phyloP scores from a whole-genome alignment of 37 sponge, comb jelly and placozoan species.

The Agelas oroides region DNA sequence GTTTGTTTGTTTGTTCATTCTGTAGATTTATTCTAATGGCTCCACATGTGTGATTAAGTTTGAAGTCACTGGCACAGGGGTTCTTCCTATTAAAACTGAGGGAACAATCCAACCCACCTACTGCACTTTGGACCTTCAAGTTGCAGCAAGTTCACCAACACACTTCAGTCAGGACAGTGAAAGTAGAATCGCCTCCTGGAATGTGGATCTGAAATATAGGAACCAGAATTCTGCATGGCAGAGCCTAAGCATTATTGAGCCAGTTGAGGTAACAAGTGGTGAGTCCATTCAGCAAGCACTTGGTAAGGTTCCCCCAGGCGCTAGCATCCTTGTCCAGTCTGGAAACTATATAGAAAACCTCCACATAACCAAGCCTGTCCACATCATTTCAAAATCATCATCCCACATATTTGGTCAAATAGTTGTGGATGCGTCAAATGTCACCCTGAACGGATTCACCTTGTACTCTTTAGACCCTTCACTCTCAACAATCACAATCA shows the following conservation, averaged over 20 bases:
- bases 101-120: no score
- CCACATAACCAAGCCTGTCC: conserved; percentile 39
- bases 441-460: conserved; percentile 40
- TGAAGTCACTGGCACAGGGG: no score
- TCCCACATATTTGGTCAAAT: conserved; percentile 20
- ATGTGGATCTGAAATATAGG: not conserved
- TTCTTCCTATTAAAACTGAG: no score
- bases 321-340: not conserved
- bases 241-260: not conserved
- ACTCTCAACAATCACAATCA: not conserved
- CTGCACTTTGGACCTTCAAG: not conserved
- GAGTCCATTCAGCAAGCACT: conserved; percentile 39
- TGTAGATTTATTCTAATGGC: no score
- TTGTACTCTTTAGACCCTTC: conserved; percentile 7
- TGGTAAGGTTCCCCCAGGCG: conserved; percentile 8
- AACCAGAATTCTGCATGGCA: not conserved
- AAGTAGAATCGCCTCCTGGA: not conserved
- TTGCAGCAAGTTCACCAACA: not conserved
- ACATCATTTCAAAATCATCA: not conserved
- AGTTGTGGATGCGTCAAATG: conserved; percentile 18
- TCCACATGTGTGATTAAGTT: no score
- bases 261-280: not conserved
- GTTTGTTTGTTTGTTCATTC: no score
- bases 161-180: not conserved
- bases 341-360: conserved; percentile 41